Conservation (phyloP, 92 coral and sea anemone species). For the Nematostella vectensis region DNA sequence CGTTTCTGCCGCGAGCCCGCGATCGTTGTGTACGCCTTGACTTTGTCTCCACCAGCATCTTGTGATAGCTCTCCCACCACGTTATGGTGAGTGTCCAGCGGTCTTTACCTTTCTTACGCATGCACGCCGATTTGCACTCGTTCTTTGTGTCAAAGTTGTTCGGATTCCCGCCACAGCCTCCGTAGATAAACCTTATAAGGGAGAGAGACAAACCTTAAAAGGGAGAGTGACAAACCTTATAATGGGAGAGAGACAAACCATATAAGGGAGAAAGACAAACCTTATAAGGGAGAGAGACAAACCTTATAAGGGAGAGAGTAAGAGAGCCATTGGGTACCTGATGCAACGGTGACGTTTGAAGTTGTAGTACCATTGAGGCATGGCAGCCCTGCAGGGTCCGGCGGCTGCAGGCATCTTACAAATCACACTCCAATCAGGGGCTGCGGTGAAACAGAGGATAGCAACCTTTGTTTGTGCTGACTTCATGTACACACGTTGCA, state of each 20-base stretch:
- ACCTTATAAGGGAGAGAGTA: no score
- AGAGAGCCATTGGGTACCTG: no score
- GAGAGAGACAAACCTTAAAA: background rate
- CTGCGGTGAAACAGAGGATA: no score
- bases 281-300: background rate
- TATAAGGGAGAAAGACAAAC: no score
- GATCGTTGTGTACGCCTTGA: slow-evolving; percentile 1
- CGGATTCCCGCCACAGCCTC: slow-evolving; percentile 87
- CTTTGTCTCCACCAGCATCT: slow-evolving; percentile 23
- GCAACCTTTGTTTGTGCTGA: slow-evolving; percentile 2
- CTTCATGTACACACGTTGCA: slow-evolving; percentile 6
- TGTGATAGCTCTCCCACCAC: slow-evolving; percentile 30
- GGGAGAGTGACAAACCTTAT: slow-evolving; percentile 39
- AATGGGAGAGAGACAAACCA: background rate
- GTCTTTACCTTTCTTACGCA: slow-evolving; percentile 46
- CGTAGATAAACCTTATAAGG: slow-evolving; percentile 50
- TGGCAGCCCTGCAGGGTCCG: slow-evolving; percentile 68
- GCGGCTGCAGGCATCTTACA: slow-evolving; percentile 39
- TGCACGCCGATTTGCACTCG: slow-evolving; percentile 68
- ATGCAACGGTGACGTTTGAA: slow-evolving; percentile 44
- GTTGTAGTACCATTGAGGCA: slow-evolving; percentile 70
- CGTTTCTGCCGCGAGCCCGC: slow-evolving; percentile 4
- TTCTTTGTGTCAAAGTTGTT: slow-evolving; percentile 73
- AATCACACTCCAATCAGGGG: slow-evolving; percentile 5
- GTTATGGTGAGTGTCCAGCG: slow-evolving; percentile 22